Conservation (phyloP, 2,888 invertebrate species). For the Diadegma fenestrale region DNA sequence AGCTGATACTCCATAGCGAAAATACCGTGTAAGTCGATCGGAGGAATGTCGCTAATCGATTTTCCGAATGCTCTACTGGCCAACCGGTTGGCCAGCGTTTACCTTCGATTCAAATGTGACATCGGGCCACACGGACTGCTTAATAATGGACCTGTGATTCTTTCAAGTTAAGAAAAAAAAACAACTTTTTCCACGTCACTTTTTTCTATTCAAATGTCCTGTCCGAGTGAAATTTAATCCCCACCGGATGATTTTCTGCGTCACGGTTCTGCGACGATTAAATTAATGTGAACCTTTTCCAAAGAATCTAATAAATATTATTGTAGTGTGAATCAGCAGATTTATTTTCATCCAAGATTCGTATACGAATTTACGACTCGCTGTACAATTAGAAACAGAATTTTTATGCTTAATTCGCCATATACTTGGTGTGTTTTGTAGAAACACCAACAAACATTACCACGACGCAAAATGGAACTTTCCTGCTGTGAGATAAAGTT, state of each 20-base stretch:
- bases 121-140: conserved; percentile 10
- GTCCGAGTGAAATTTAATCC: not conserved
- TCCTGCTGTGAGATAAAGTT: not conserved
- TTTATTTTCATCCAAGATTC: conserved; percentile 2
- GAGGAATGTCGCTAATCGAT: conserved; percentile 35
- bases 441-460: not conserved
- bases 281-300: not conserved
- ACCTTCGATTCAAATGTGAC: conserved; percentile 48
- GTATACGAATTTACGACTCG: not conserved
- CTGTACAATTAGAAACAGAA: not conserved
- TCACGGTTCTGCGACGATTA: not conserved
- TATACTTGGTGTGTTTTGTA: not conserved
- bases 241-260: not conserved
- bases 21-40: conserved; percentile 29
- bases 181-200: not conserved
- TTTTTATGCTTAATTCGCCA: not conserved
- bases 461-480: not conserved
- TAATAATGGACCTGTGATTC: conserved; percentile 12
- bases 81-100: conserved; percentile 33
- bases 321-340: not conserved
- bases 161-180: not conserved
- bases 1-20: conserved; percentile 10
- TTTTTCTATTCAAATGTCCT: not conserved
- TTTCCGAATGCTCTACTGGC: conserved; percentile 15
- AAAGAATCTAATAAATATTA: not conserved